Percentiles rank a stretch among this genome's conserved stretches.
These are phyloP conservation scores for Syngnathus acus DNA, from an alignment of 2,797 vertebrate genomes.

Conservation along the genomic window DNA sequence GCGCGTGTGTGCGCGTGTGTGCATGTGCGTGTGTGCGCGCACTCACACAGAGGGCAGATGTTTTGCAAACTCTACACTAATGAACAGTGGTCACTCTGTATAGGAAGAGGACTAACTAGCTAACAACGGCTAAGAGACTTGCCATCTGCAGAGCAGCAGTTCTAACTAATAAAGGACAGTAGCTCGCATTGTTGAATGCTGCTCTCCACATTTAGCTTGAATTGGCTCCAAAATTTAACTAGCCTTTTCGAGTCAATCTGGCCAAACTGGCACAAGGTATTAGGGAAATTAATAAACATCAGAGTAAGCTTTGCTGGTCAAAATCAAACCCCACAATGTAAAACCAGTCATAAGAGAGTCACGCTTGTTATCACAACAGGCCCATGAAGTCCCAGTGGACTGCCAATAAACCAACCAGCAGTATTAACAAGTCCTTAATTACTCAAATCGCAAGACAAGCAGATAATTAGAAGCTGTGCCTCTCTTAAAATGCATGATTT, in stretches of 20 bases:
- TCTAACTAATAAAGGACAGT: conserved; percentile 21
- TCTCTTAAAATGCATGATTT: conserved; percentile 43
- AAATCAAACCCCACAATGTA: conserved; percentile 38
- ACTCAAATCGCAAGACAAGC: conserved; percentile 59
- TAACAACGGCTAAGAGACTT: conserved; percentile 24
- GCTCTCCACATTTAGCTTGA: conserved; percentile 29
- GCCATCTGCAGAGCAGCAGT: conserved; percentile 29
- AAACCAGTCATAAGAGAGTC: conserved; percentile 35
- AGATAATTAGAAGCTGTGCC: conserved; percentile 44
- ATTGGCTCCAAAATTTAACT: conserved; percentile 42
- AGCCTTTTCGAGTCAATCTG: conserved; percentile 31
- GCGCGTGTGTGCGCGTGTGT: conserved; percentile 4
- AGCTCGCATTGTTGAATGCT: conserved; percentile 12
- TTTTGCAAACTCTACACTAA: conserved; percentile 48
- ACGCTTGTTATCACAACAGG: conserved; percentile 47
- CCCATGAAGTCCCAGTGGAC: conserved; percentile 54
- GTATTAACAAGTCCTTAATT: conserved; percentile 65
- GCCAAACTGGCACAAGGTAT: conserved; percentile 33
- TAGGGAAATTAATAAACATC: conserved; percentile 24
- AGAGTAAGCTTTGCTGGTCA: conserved; percentile 23
- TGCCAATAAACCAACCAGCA: conserved; percentile 53
- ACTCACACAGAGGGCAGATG: conserved; percentile 28
- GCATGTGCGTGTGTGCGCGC: conserved; percentile 6
- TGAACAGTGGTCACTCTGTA: conserved; percentile 44
- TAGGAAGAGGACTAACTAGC: conserved; percentile 19